Conservation (phyloP, 2,888 invertebrate genomes). For the Parasteatoda lunata region DNA sequence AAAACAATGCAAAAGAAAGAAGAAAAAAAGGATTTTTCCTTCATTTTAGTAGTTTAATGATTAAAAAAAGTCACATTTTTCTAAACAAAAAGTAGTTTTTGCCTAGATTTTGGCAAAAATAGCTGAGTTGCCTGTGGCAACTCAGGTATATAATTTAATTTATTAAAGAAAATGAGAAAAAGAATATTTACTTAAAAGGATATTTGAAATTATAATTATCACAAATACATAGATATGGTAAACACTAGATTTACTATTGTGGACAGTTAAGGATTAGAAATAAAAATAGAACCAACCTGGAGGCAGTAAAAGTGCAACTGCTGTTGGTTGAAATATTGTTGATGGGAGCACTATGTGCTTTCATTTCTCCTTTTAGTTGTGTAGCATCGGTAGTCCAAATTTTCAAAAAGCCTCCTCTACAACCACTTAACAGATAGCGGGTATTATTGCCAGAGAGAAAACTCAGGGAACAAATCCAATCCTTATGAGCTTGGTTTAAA, state of each 20-base stretch:
- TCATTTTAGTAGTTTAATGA: too few relatives aligned
- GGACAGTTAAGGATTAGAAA: too few relatives aligned
- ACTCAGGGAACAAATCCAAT: constrained; percentile 87
- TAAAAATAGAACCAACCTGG: constrained; percentile 80
- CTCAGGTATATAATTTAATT: neutral
- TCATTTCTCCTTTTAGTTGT: constrained; percentile 80
- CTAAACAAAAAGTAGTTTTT: too few relatives aligned
- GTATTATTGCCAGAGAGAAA: constrained; percentile 77
- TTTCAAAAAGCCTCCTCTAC: constrained; percentile 84
- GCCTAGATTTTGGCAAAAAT: too few relatives aligned
- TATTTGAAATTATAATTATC: neutral
- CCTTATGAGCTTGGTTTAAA: constrained; percentile 88
- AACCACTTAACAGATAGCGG: constrained; percentile 81
- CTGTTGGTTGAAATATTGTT: constrained; percentile 82
- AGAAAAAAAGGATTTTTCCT: too few relatives aligned
- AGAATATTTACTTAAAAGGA: neutral
- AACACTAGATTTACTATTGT: too few relatives aligned
- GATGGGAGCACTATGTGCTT: constrained; percentile 81
- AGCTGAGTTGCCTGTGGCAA: too few relatives aligned
- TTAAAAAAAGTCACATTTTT: too few relatives aligned
- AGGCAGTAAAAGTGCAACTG: constrained; percentile 84
- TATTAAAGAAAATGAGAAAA: neutral
- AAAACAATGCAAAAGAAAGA: too few relatives aligned
- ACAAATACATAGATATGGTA: neutral
- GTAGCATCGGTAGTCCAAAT: constrained; percentile 84